These are phyloP conservation scores for Meandrina meandrites DNA, from an alignment of 92 coral and sea anemone species.

Conservation along the genomic window DNA sequence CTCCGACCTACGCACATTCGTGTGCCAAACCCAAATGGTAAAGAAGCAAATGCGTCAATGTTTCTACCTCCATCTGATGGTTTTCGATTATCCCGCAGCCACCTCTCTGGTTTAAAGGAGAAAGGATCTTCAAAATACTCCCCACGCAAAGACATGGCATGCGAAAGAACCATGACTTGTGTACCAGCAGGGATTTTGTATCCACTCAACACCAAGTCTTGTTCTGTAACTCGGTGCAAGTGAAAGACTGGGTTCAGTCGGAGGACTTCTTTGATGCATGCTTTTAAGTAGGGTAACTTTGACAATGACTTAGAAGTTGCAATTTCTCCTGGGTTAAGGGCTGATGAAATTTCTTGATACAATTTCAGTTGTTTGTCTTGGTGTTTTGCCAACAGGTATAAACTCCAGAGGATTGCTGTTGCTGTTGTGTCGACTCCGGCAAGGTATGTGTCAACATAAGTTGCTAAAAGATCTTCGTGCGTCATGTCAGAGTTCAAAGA, in stretches of 20 bases:
- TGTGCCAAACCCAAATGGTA: conserved; percentile 71
- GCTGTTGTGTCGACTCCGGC: conserved; percentile 83
- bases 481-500: conserved; percentile 49
- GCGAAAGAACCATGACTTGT: conserved; percentile 33
- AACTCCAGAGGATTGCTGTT: conserved; percentile 65
- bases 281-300: conserved; percentile 70
- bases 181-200: conserved; percentile 76
- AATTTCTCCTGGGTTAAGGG: conserved; percentile 50
- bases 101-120: conserved; percentile 70
- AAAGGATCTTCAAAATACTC: conserved; percentile 54
- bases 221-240: conserved; percentile 36
- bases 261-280: conserved; percentile 76
- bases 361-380: conserved; percentile 68
- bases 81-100: conserved; percentile 54
- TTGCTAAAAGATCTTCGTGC: conserved; percentile 60
- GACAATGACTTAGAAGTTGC: conserved; percentile 34
- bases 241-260: conserved; percentile 62
- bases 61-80: background rate
- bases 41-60: conserved; percentile 41
- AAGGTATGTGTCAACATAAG: conserved; percentile 66
- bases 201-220: conserved; percentile 56
- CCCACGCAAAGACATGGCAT: conserved; percentile 63
- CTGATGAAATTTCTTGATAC: conserved; percentile 61
- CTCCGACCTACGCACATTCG: conserved; percentile 76
- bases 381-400: conserved; percentile 66